Conservation (phyloP, 2,888 invertebrate species). For the Ophioninae sp. region DNA sequence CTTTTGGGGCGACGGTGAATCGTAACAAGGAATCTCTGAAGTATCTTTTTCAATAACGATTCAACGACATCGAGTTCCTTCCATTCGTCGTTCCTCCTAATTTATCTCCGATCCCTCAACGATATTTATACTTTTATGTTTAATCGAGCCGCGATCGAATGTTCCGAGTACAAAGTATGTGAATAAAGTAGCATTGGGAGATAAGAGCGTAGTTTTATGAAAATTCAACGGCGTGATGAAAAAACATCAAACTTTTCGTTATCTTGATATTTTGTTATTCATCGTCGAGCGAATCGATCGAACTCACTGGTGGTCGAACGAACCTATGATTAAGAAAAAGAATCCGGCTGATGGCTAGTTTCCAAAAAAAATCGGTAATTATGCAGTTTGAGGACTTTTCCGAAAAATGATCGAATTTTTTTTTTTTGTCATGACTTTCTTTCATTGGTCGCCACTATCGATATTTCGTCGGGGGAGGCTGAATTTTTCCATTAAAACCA, state of each 20-base stretch:
- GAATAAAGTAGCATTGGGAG: not conserved
- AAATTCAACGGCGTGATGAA: constrained; percentile 41
- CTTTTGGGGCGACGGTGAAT: constrained; percentile 69
- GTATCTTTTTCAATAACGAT: constrained; percentile 22
- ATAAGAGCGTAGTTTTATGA: not conserved
- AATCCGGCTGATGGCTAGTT: too few relatives aligned
- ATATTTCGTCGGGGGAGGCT: too few relatives aligned
- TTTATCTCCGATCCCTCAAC: not conserved
- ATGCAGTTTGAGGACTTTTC: too few relatives aligned
- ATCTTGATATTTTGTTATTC: not conserved
- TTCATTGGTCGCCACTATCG: too few relatives aligned
- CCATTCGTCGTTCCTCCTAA: not conserved
- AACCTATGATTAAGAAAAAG: too few relatives aligned
- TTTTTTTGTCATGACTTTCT: too few relatives aligned
- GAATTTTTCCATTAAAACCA: too few relatives aligned
- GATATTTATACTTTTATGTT: constrained; percentile 5
- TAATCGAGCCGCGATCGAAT: constrained; percentile 4
- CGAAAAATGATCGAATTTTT: too few relatives aligned
- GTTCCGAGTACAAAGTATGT: not conserved
- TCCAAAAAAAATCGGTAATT: too few relatives aligned
- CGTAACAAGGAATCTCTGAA: constrained; percentile 59
- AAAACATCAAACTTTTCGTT: constrained; percentile 64
- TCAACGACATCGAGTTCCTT: constrained; percentile 24
- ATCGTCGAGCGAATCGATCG: too few relatives aligned
- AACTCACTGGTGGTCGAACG: too few relatives aligned